Conservation (phyloP, 1,140 invertebrate species). For the Bombus terrestris region DNA sequence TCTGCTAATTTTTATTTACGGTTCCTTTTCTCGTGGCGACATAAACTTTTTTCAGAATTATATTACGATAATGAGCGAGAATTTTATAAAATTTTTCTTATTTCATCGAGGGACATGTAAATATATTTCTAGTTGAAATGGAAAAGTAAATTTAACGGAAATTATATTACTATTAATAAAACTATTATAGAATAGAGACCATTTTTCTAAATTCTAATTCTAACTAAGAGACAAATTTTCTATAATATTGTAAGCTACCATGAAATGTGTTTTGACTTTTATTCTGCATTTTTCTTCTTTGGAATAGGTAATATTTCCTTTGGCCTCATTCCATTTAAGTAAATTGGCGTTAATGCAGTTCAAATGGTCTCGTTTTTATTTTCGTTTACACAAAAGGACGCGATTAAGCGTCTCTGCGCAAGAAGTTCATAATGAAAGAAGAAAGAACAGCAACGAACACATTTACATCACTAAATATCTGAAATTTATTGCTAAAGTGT, state of each 20-base stretch:
- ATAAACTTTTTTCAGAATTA: too few relatives aligned
- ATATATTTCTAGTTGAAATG: too few relatives aligned
- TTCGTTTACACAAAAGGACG: not conserved
- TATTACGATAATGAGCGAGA: too few relatives aligned
- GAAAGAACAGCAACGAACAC: not conserved
- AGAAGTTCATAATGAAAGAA: not conserved
- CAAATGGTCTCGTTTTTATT: constrained; percentile 5
- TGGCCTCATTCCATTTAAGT: not conserved
- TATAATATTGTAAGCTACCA: not conserved
- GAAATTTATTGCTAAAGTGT: not conserved
- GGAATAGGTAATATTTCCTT: not conserved
- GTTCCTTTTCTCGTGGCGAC: too few relatives aligned
- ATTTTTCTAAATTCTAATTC: not conserved
- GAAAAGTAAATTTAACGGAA: not conserved
- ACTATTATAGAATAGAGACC: not conserved
- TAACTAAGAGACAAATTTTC: not conserved
- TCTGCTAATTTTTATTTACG: not conserved
- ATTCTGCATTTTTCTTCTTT: not conserved
- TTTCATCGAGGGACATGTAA: too few relatives aligned
- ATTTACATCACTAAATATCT: not conserved
- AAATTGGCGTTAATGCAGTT: constrained; percentile 15
- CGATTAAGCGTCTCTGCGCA: not conserved
- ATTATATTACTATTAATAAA: not conserved
- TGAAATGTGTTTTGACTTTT: not conserved
- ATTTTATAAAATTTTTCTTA: too few relatives aligned